Evolutionary conservation across 2,113 vertebrate genomes (phyloP).

Genomic region (Protobothrops flavoviridis): DNA sequence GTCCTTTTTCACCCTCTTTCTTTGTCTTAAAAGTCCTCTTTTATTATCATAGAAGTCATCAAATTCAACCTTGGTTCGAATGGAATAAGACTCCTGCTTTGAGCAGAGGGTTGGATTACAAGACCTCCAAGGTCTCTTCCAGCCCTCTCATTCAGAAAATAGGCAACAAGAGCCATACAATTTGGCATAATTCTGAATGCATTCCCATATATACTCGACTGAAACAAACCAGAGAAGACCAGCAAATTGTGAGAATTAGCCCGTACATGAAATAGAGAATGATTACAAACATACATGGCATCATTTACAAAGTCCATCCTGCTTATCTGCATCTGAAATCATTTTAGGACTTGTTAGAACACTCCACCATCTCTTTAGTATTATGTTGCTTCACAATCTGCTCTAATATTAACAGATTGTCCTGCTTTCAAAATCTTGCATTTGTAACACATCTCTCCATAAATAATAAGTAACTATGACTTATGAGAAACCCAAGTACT

Average conservation of each 20-base stretch:
- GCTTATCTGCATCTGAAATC: background rate
- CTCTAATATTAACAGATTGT: background rate
- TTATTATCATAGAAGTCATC: background rate
- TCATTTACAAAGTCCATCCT: background rate
- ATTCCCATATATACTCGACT: slow-evolving; percentile 99
- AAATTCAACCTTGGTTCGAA: background rate
- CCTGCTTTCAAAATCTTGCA: background rate
- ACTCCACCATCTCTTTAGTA: background rate
- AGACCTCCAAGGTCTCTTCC: background rate
- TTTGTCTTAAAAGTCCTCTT: background rate
- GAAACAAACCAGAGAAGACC: slow-evolving; percentile 91
- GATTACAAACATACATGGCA: background rate
- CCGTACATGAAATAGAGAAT: slow-evolving; percentile 66
- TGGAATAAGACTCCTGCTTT: background rate
- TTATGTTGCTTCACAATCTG: background rate
- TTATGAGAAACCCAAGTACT: background rate
- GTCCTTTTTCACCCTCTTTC: background rate
- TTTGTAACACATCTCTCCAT: background rate
- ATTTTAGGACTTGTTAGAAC: background rate
- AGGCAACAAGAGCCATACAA: background rate
- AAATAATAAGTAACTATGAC: background rate
- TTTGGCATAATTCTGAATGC: slow-evolving; percentile 73
- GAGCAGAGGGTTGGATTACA: background rate
- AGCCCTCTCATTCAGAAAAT: background rate
- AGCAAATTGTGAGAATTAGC: slow-evolving; percentile 82